Evolutionary conservation across 2,113 vertebrate genomes (phyloP).

Genomic region (Perca fluviatilis): DNA sequence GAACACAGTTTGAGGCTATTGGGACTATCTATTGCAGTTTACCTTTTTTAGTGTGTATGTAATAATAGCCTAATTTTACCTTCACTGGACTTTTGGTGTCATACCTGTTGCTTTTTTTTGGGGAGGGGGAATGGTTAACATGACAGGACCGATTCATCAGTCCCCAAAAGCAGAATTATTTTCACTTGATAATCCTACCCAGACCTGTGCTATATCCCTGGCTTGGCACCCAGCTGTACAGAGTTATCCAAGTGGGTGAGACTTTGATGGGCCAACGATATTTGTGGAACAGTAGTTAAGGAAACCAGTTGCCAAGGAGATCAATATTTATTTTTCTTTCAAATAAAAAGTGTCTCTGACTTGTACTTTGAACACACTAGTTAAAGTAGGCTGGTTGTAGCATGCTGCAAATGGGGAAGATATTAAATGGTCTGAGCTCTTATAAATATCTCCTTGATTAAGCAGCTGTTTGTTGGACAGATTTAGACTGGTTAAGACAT

Average conservation of each 20-base stretch:
- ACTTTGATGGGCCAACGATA: slow-evolving; percentile 21
- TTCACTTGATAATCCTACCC: slow-evolving; percentile 40
- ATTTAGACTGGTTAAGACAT: slow-evolving; percentile 20
- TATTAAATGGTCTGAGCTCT: slow-evolving; percentile 16
- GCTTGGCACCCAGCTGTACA: slow-evolving; percentile 12
- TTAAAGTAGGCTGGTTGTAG: slow-evolving; percentile 29
- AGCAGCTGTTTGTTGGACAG: slow-evolving; percentile 26
- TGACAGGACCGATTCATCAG: slow-evolving; percentile 41
- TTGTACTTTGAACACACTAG: slow-evolving; percentile 18
- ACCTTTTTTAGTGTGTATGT: neutral
- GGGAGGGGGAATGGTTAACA: slow-evolving; percentile 11
- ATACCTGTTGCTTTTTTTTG: neutral
- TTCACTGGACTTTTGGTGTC: neutral
- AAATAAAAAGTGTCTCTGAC: slow-evolving; percentile 38
- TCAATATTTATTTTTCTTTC: slow-evolving; percentile 59
- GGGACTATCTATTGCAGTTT: neutral
- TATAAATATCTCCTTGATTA: slow-evolving; percentile 24
- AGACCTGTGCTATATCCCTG: slow-evolving; percentile 37
- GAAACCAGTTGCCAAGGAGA: slow-evolving; percentile 48
- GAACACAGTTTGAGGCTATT: slow-evolving; percentile 1
- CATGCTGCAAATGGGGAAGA: slow-evolving; percentile 27
- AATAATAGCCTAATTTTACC: neutral
- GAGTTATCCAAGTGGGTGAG: slow-evolving; percentile 18
- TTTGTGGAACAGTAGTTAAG: slow-evolving; percentile 47
- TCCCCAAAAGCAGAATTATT: slow-evolving; percentile 35